Conservation (phyloP, 2,888 invertebrate species). For the Bellardia pandia region DNA sequence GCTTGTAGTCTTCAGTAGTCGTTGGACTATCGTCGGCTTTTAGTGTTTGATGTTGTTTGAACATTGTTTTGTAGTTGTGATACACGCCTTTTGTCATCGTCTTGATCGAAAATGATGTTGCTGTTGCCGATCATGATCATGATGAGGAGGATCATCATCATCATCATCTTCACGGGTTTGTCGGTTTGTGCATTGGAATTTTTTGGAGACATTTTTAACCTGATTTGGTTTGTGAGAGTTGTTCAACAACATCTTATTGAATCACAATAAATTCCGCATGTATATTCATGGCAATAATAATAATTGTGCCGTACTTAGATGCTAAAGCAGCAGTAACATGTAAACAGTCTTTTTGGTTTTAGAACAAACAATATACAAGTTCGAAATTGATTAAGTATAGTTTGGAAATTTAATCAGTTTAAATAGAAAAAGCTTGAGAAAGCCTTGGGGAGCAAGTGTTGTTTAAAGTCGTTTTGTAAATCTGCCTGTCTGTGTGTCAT, state of each 20-base stretch:
- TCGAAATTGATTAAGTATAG: slow-evolving; percentile 48
- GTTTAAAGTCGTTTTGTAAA: background rate
- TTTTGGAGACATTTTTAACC: slow-evolving; percentile 72
- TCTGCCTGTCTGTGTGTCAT: background rate
- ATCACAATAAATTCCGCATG: slow-evolving; percentile 51
- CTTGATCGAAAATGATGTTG: slow-evolving; percentile 42
- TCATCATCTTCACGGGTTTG: slow-evolving; percentile 12
- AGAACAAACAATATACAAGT: slow-evolving; percentile 1
- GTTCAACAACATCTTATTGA: slow-evolving; percentile 54
- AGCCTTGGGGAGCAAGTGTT: slow-evolving; percentile 51
- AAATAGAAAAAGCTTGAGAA: background rate
- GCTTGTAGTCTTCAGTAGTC: background rate
- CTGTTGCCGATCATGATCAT: slow-evolving; percentile 1
- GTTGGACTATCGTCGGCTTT: slow-evolving; percentile 30
- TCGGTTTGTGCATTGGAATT: slow-evolving; percentile 59
- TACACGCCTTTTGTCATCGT: slow-evolving; percentile 72
- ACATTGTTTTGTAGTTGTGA: slow-evolving; percentile 68
- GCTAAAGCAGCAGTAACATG: slow-evolving; percentile 18
- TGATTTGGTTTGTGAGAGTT: slow-evolving; percentile 72
- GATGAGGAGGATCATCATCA: slow-evolving; percentile 30
- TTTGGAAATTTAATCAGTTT: slow-evolving; percentile 35
- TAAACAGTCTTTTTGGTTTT: slow-evolving; percentile 45
- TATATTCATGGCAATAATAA: slow-evolving; percentile 53
- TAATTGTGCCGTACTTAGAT: slow-evolving; percentile 29
- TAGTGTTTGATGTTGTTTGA: slow-evolving; percentile 66